Percentiles rank a stretch among this genome's conserved stretches.
These are phyloP conservation scores for Mechanitis mazaeus DNA, from an alignment of 2,888 invertebrate genomes.

Conservation along the genomic window DNA sequence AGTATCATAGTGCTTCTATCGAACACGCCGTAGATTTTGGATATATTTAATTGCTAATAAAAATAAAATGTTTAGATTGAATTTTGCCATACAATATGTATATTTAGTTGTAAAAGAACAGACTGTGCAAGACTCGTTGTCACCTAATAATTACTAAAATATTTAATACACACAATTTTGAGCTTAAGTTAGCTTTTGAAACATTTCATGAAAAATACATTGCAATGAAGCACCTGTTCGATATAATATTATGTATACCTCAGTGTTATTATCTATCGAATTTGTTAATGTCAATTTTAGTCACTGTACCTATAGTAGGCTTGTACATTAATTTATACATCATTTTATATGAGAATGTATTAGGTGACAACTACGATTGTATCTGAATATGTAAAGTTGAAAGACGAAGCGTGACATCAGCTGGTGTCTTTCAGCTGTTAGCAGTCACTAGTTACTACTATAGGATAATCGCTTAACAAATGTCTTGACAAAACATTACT, in stretches of 20 bases:
- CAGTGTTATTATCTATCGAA: background rate
- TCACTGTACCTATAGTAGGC: background rate
- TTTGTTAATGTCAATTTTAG: background rate
- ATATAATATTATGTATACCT: too few species aligned
- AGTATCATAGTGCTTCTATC: background rate
- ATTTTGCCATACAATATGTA: slow-evolving; percentile 1
- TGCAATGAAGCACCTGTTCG: too few species aligned
- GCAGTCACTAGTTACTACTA: background rate
- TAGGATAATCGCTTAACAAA: slow-evolving; percentile 10
- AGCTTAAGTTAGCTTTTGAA: too few species aligned
- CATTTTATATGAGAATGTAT: slow-evolving; percentile 4
- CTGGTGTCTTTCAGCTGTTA: background rate
- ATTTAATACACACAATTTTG: too few species aligned
- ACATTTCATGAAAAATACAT: too few species aligned
- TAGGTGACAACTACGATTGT: slow-evolving; percentile 6
- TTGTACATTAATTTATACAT: background rate
- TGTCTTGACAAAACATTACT: slow-evolving; percentile 61
- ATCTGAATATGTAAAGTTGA: background rate
- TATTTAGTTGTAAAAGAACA: background rate
- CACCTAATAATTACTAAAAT: slow-evolving; percentile 11
- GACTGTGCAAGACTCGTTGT: slow-evolving; percentile 8
- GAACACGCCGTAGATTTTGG: slow-evolving; percentile 3
- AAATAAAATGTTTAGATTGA: background rate
- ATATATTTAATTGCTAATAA: slow-evolving; percentile 1
- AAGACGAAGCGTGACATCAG: background rate